phyloP scores from a whole-genome alignment of 2,797 vertebrate genomes.

The Crax fasciolata region DNA sequence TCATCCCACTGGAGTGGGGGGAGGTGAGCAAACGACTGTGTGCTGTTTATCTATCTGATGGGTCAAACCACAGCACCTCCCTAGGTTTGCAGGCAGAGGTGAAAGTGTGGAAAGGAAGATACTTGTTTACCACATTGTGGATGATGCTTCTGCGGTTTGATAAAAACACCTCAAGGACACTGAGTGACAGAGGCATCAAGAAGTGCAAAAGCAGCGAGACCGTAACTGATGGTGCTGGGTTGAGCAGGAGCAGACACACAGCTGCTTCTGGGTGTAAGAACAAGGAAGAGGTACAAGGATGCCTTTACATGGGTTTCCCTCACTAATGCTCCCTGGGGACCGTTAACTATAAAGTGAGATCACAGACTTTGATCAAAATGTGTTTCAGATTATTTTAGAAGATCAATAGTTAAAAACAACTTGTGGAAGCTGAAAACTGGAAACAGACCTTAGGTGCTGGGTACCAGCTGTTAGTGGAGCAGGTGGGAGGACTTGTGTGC shows the following conservation, averaged over 20 bases:
- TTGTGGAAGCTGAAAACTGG: background rate
- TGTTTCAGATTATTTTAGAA: background rate
- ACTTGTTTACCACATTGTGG: background rate
- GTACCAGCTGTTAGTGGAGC: background rate
- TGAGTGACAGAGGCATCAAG: background rate
- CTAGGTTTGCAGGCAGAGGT: background rate
- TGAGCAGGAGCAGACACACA: background rate
- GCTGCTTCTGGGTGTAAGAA: background rate
- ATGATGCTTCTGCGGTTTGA: background rate
- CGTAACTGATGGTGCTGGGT: background rate
- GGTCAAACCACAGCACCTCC: too few species aligned
- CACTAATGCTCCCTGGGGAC: background rate
- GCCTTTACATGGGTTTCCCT: background rate
- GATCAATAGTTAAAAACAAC: background rate
- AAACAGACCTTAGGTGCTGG: background rate
- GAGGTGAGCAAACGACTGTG: too few species aligned
- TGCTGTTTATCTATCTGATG: too few species aligned
- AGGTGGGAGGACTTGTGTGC: background rate
- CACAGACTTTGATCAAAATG: background rate
- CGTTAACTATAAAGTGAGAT: background rate
- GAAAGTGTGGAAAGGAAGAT: background rate
- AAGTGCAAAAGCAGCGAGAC: background rate
- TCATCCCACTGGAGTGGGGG: too few species aligned
- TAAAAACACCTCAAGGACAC: background rate
- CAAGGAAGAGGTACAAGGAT: background rate